Evolutionary conservation across 2,113 vertebrate genomes (phyloP).

Genomic region (Raphicerus campestris): DNA sequence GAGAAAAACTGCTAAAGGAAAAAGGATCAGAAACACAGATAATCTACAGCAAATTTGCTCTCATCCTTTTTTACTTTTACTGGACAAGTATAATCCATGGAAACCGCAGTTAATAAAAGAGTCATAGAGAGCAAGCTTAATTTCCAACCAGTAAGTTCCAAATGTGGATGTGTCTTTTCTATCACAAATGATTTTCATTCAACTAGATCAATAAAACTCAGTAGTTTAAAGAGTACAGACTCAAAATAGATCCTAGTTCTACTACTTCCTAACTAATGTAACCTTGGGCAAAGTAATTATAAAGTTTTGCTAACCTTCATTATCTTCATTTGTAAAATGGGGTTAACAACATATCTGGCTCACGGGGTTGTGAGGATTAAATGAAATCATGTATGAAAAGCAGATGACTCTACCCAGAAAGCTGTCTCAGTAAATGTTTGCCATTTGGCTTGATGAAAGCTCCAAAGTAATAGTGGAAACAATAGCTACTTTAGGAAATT

Average conservation of each 20-base stretch:
- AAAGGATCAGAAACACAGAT: not conserved
- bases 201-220: not conserved
- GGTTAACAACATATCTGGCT: not conserved
- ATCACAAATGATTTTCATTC: not conserved
- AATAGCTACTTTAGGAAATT: not conserved
- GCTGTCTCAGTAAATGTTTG: not conserved
- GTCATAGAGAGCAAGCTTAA: not conserved
- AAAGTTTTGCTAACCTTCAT: slow-evolving; percentile 7
- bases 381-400: not conserved
- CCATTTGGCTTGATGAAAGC: not conserved
- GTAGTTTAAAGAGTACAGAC: not conserved
- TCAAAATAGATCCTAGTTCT: not conserved
- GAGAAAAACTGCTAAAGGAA: not conserved
- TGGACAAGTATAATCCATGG: not conserved
- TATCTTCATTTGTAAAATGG: not conserved
- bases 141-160: not conserved
- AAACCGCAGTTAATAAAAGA: slow-evolving; percentile 35
- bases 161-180: not conserved
- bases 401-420: not conserved
- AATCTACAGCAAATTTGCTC: not conserved
- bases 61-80: slow-evolving; percentile 9
- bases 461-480: not conserved
- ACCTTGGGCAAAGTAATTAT: not conserved
- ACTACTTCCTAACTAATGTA: not conserved
- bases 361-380: not conserved